phyloP scores from a whole-genome alignment of 2,888 invertebrate genomes.

The Drosophila prostipennis region DNA sequence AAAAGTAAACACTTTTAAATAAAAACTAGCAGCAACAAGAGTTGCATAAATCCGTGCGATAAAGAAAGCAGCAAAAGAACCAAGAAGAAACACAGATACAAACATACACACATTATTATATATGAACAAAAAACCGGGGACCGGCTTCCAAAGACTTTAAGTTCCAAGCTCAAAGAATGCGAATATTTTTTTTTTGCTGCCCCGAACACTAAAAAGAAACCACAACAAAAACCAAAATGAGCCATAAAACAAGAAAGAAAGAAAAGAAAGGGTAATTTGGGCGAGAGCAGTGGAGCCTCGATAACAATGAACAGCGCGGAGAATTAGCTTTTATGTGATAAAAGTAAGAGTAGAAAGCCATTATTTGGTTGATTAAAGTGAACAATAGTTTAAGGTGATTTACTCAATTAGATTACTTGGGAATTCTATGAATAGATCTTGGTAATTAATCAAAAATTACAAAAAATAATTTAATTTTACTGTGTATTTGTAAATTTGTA shows the following conservation, averaged over 20 bases:
- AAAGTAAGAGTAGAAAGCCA: constrained; percentile 18
- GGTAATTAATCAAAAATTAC: too few relatives aligned
- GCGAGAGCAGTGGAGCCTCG: constrained; percentile 27
- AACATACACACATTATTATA: constrained; percentile 3
- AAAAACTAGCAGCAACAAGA: constrained; percentile 49
- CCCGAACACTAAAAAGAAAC: constrained; percentile 25
- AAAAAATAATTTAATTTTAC: too few relatives aligned
- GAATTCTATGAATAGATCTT: too few relatives aligned
- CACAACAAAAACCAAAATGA: constrained; percentile 32
- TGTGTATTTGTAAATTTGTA: too few relatives aligned
- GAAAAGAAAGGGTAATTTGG: constrained; percentile 44
- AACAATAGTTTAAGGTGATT: background rate
- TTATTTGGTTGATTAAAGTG: constrained; percentile 9
- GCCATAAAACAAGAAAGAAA: constrained; percentile 32
- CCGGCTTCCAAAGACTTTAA: constrained; percentile 41
- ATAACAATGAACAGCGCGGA: constrained; percentile 3
- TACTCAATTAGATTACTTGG: background rate
- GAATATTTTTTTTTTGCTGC: constrained; percentile 45
- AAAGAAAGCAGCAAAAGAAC: constrained; percentile 63
- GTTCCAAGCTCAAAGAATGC: constrained; percentile 60
- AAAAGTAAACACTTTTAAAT: constrained; percentile 50
- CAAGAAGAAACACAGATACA: constrained; percentile 24
- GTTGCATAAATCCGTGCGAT: constrained; percentile 73
- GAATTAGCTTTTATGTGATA: background rate
- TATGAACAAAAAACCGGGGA: constrained; percentile 22